Evolutionary conservation across 2,797 vertebrate species (phyloP).

Genomic region (Phrynocephalus forsythii): DNA sequence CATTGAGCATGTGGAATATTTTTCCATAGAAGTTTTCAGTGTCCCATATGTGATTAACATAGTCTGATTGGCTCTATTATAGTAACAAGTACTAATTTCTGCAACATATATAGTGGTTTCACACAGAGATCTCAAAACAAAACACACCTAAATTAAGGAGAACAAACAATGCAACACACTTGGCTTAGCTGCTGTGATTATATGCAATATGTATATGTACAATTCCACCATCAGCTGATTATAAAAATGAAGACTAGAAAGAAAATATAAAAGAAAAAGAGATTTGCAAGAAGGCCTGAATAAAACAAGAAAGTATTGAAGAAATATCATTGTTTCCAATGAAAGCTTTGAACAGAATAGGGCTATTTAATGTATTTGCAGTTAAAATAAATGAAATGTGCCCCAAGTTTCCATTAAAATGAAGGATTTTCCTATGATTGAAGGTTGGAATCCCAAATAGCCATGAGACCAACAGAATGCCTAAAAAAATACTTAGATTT

Average conservation of each 20-base stretch:
- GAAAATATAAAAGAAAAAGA: background rate
- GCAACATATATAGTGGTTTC: background rate
- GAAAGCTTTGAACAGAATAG: background rate
- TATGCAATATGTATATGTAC: background rate
- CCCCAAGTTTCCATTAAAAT: background rate
- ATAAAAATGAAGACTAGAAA: background rate
- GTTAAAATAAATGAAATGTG: background rate
- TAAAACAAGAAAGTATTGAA: slow-evolving; percentile 5
- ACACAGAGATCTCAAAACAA: background rate
- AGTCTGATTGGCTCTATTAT: background rate
- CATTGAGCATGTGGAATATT: background rate
- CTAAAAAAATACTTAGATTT: background rate
- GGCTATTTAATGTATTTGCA: background rate
- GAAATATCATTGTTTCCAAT: background rate
- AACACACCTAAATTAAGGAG: background rate
- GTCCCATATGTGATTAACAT: background rate
- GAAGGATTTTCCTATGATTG: background rate
- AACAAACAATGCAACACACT: background rate
- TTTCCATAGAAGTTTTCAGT: background rate
- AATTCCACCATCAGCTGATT: background rate
- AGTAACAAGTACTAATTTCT: background rate
- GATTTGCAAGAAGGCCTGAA: background rate
- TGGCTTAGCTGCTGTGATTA: background rate
- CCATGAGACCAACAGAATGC: background rate
- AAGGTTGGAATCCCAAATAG: background rate